Evolutionary conservation across 2,888 invertebrate species (phyloP), one percentile per base, ranked within the genome.

Genomic region (Thyatira batis): DNA sequence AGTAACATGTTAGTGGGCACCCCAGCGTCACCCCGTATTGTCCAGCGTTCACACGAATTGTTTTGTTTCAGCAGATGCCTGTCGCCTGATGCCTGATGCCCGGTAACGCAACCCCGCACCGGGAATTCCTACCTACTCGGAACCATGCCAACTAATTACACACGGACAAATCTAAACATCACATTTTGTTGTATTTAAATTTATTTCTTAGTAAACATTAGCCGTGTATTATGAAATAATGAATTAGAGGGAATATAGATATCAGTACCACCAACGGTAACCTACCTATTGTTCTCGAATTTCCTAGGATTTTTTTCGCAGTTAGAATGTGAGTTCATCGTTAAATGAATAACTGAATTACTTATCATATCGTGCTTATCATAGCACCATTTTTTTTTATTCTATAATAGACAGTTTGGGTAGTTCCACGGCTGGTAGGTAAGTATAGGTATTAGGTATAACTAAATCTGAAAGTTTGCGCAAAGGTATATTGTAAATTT

Each of bases 11-110:
- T n/a, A 52, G 43, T 84, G 76, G 87, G 48, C 60, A 75, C 71
- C 63, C 20, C 58, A 70, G 11, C 67, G 55, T 75, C 80, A 81
- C 81, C 78, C 84, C 65, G 82, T 72, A 83, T 85, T 89, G 90
- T 87, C 89, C 90, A 67, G 84, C 70, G 74, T 87, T 89, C 85
- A 83, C 85, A 87, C 76, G 84, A 87, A 86, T 79, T 78, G 87
- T 89, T 89, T 87, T 86, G 84, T 89, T 89, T 86, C 82, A 85
- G 78, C 69, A 78, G 76, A 80, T 79, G 78, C 73, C 76, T 65
- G 39, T 17, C 17, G 39, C 6, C 8, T 17, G 39, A 76, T 79
- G n/a, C 73, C 76, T 65, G 39, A 39, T 39, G 39, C 6, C 8
- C 39, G 39, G 76, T 79, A 77, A 79, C 74, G 69, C 74, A 72